These are phyloP conservation scores for Penaeus japonicus DNA, from an alignment of 1,140 invertebrate species.

Conservation along the genomic window DNA sequence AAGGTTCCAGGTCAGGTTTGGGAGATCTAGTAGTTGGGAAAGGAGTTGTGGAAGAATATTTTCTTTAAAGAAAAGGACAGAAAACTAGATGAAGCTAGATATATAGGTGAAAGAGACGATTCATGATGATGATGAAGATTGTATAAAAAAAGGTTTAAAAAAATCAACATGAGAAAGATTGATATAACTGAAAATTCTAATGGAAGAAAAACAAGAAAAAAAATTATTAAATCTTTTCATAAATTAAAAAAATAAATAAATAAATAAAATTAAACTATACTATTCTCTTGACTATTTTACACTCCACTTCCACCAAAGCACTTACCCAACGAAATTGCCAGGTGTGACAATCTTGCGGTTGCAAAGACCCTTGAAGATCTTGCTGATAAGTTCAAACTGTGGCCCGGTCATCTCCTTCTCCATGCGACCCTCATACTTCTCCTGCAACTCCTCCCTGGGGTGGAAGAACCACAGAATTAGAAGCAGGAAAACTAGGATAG, in stretches of 20 bases:
- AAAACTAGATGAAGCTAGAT: too few species aligned
- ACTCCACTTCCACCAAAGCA: slow-evolving; percentile 65
- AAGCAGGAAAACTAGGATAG: too few species aligned
- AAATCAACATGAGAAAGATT: too few species aligned
- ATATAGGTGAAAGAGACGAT: too few species aligned
- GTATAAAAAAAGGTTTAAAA: too few species aligned
- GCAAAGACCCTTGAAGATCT: slow-evolving; percentile 95
- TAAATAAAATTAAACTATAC: not conserved
- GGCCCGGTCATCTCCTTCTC: slow-evolving; percentile 90
- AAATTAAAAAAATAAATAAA: not conserved
- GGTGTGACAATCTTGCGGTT: slow-evolving; percentile 95
- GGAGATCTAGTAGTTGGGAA: slow-evolving; percentile 21
- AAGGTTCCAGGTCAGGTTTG: slow-evolving; percentile 52
- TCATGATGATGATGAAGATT: too few species aligned
- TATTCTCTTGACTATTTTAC: not conserved
- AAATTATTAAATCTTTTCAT: not conserved
- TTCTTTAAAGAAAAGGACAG: too few species aligned
- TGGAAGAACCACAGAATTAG: slow-evolving; percentile 64
- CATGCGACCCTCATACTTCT: slow-evolving; percentile 94
- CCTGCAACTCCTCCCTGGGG: slow-evolving; percentile 89
- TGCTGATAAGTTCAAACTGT: slow-evolving; percentile 94
- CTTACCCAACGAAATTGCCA: slow-evolving; percentile 81
- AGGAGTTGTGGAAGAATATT: not conserved
- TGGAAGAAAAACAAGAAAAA: too few species aligned
- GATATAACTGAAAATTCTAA: too few species aligned